A percentile compares a stretch with the other conserved stretches of the same genome.
phyloP scores from a whole-genome alignment of 2,113 vertebrate genomes.

The human region DNA sequence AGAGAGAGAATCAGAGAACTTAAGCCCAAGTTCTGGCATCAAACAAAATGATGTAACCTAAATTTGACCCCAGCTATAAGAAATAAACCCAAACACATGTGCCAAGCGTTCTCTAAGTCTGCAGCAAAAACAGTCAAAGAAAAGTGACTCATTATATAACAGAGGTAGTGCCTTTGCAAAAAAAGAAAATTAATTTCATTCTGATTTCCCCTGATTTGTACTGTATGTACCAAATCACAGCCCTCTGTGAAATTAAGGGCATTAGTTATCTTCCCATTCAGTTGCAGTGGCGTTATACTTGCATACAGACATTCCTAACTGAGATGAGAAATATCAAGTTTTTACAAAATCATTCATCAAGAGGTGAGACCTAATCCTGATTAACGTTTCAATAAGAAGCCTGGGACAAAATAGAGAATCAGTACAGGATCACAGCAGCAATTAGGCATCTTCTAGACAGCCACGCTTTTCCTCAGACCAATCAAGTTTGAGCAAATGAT shows the following conservation, averaged over 20 bases:
- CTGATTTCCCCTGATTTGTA: conserved; percentile 65
- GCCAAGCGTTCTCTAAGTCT: not conserved
- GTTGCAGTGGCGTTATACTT: conserved; percentile 46
- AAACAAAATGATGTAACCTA: conserved; percentile 39
- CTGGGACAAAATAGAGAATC: conserved; percentile 69
- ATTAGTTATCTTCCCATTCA: conserved; percentile 76
- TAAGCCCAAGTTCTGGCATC: not conserved
- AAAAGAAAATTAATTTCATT: conserved; percentile 69
- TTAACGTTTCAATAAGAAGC: conserved; percentile 75
- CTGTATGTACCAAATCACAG: conserved; percentile 66
- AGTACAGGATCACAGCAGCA: conserved; percentile 52
- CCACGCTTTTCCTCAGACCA: conserved; percentile 51
- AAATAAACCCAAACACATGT: not conserved
- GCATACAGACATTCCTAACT: conserved; percentile 41
- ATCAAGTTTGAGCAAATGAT: conserved; percentile 59
- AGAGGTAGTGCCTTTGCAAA: conserved; percentile 52
- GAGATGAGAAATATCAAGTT: conserved; percentile 69
- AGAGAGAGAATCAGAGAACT: not conserved
- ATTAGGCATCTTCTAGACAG: conserved; percentile 72
- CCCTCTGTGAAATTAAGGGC: conserved; percentile 72
- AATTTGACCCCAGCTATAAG: conserved; percentile 30
- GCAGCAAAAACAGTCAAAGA: not conserved
- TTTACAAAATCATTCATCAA: conserved; percentile 79
- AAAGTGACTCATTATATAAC: conserved; percentile 12
- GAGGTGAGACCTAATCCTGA: conserved; percentile 77